phyloP scores from a whole-genome alignment of 2,797 vertebrate species.

The Peromyscus attwateri region DNA sequence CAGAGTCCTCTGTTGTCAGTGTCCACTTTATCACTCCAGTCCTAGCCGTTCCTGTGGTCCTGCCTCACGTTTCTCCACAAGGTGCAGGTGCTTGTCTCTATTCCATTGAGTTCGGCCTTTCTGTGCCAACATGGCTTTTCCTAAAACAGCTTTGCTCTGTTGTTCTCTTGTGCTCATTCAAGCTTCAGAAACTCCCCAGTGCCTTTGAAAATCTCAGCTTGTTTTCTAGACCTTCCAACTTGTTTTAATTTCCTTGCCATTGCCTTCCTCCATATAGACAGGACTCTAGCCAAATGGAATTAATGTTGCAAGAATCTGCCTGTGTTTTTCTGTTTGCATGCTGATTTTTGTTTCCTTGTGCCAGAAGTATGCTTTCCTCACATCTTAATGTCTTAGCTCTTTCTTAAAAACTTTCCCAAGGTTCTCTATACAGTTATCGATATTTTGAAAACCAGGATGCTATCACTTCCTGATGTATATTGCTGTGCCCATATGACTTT shows the following conservation, averaged over 20 bases:
- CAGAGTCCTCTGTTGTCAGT: background rate
- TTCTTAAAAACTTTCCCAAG: slow-evolving; percentile 29
- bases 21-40: background rate
- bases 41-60: background rate
- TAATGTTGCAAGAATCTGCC: slow-evolving; percentile 50
- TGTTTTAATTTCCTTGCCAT: slow-evolving; percentile 70
- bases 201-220: slow-evolving; percentile 27
- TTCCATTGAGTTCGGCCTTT: background rate
- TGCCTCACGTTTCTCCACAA: background rate
- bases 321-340: slow-evolving; percentile 62
- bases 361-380: slow-evolving; percentile 38
- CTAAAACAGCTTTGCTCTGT: slow-evolving; percentile 22
- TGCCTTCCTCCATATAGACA: slow-evolving; percentile 47
- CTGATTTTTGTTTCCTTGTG: slow-evolving; percentile 24
- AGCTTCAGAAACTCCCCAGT: slow-evolving; percentile 51
- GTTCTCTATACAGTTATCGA: background rate
- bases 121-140: slow-evolving; percentile 41
- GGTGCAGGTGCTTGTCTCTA: background rate
- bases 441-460: background rate
- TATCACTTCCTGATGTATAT: background rate
- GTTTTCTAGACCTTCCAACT: slow-evolving; percentile 60
- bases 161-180: slow-evolving; percentile 52
- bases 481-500: background rate
- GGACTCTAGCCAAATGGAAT: slow-evolving; percentile 55
- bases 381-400: slow-evolving; percentile 44